Evolutionary conservation across 23 tunicate species (phyloP), one percentile per base, ranked within the genome.

Genomic region (Styela clava): DNA sequence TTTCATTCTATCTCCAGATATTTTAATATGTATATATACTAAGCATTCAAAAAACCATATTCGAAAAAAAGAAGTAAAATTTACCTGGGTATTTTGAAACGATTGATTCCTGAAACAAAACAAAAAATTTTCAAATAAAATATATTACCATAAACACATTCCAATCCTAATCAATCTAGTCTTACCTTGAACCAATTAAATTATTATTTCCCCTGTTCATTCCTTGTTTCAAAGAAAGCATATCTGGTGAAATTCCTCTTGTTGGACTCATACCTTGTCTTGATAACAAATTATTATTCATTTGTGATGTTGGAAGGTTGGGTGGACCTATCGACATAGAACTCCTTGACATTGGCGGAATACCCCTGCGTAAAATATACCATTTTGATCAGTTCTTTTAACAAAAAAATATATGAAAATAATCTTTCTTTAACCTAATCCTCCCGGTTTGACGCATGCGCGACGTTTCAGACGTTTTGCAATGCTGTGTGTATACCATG

Each of bases 261-360:
- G 95, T 89, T 64, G 95, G 95, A 74, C 95, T 89, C 86, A 85
- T 73, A 28, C 85, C 86, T 24, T 85, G 88, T 30, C 95, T 78
- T 20, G 88, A 74, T 34, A 89, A 37, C 35, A 84, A 26, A 63
- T 74, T 81, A 44, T 51, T 76, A 1, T 86, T 74, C 27, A 89
- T 79, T 68, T 84, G 88, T 21, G 69, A 70, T 22, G 94, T 33
- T 74, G 85, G 52, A 56, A 79, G 63, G 1, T 73, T 82, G 2
- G 63, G 82, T 36, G 37, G 78, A 2, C 87, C 85, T 62, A 89
- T n/a, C 34, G 74, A 69, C 81, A 89, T n/a, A 33, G 74, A 69
- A 44, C 74, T 85, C 29, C 95, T 72, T 33, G 83, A 79, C 83
- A 89, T 74, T 28, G 88, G 95, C 72, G 83, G 62, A 26, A 89